These are phyloP conservation scores for Aratinga solstitialis DNA, from an alignment of 2,797 vertebrate species.

Conservation along the genomic window DNA sequence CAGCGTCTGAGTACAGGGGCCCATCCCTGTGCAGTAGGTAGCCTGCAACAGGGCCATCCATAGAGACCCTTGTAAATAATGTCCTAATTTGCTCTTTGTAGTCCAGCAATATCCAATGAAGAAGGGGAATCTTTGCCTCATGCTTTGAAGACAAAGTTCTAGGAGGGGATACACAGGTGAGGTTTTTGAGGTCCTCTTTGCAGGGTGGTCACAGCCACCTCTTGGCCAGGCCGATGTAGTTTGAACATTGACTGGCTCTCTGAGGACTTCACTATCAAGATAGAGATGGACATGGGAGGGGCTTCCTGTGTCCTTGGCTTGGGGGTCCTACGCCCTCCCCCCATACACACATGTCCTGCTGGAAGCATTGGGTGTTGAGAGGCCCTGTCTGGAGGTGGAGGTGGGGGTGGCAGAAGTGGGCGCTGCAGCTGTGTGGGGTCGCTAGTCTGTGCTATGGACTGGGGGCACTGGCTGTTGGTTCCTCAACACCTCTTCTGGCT, in stretches of 20 bases:
- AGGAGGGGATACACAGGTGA: not conserved
- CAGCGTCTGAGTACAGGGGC: not conserved
- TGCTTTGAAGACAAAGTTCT: not conserved
- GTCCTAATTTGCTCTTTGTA: not conserved
- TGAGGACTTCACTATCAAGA: not conserved
- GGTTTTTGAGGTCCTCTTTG: not conserved
- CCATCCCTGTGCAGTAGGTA: not conserved
- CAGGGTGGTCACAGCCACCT: not conserved
- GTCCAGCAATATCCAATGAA: not conserved
- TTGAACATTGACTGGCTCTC: not conserved
- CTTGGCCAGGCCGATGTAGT: accelerated
- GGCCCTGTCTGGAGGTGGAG: not conserved
- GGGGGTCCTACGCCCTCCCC: too few relatives aligned
- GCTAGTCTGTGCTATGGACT: not conserved
- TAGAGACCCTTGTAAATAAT: not conserved
- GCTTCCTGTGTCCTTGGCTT: not conserved
- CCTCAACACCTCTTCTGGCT: not conserved
- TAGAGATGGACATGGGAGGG: not conserved
- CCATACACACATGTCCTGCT: too few relatives aligned
- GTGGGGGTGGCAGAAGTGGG: not conserved
- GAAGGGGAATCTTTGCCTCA: not conserved
- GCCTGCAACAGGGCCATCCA: not conserved
- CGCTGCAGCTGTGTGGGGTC: not conserved
- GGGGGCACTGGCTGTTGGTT: not conserved
- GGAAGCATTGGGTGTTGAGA: not conserved